These are phyloP conservation scores for Eupristina koningsbergeri DNA, from an alignment of 1,140 invertebrate species.

Conservation along the genomic window DNA sequence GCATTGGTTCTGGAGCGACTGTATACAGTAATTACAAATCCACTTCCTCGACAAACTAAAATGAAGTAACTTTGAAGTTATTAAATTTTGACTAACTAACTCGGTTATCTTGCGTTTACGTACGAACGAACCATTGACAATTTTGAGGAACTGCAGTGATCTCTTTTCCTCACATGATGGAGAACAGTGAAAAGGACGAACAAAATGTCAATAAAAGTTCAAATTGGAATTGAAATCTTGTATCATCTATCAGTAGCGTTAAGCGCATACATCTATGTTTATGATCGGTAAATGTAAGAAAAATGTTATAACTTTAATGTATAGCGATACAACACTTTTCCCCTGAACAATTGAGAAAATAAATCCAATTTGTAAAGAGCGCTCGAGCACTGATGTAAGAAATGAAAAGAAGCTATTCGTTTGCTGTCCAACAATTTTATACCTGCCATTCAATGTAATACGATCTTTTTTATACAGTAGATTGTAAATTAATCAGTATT, in stretches of 20 bases:
- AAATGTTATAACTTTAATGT: background rate
- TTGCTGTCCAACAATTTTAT: background rate
- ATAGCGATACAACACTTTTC: background rate
- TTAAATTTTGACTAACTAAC: background rate
- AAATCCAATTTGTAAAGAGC: background rate
- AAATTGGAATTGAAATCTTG: background rate
- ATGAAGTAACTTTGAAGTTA: background rate
- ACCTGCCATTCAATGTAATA: constrained; percentile 30
- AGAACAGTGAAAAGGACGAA: background rate
- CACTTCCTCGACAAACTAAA: background rate
- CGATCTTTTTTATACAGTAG: constrained; percentile 27
- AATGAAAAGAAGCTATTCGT: background rate
- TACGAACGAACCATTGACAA: background rate
- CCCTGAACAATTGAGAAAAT: background rate
- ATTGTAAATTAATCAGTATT: constrained; percentile 62
- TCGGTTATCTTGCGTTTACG: background rate
- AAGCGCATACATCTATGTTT: background rate
- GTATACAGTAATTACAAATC: constrained; percentile 60
- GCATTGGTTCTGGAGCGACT: constrained; percentile 73
- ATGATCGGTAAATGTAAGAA: background rate
- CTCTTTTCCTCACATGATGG: background rate
- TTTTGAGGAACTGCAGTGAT: background rate
- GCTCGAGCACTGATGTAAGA: background rate
- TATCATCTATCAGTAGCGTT: background rate
- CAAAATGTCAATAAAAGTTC: background rate